A percentile compares a stretch with the other conserved stretches of the same genome.
Conservation (phyloP, 2,888 invertebrate genomes). For the Andrena hattorfiana region DNA sequence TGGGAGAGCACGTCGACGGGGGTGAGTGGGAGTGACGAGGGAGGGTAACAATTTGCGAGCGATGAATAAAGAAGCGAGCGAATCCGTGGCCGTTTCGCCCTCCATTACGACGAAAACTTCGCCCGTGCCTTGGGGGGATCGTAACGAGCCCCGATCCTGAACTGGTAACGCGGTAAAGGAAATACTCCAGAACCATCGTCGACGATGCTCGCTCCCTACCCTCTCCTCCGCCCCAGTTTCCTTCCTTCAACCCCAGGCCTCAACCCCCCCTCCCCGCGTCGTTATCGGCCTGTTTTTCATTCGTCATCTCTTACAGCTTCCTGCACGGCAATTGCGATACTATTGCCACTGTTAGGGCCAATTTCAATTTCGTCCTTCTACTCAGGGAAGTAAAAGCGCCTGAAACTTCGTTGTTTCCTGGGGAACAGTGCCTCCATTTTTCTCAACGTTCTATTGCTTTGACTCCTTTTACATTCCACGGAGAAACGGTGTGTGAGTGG, state of each 20-base stretch:
- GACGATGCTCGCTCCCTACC: conserved; percentile 30
- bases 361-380: too few species aligned
- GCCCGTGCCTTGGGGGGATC: conserved; percentile 43
- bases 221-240: conserved; percentile 1
- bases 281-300: conserved; percentile 39
- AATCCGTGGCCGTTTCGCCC: conserved; percentile 54
- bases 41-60: conserved; percentile 72
- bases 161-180: conserved; percentile 64
- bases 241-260: conserved; percentile 6
- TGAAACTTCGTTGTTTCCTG: too few species aligned
- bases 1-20: neutral
- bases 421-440: too few species aligned
- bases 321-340: neutral
- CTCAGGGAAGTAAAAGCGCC: too few species aligned
- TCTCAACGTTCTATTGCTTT: too few species aligned
- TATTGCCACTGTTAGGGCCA: neutral
- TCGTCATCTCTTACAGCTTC: conserved; percentile 26
- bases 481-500: too few species aligned
- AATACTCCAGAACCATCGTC: conserved; percentile 51
- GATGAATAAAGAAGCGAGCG: conserved; percentile 75
- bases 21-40: neutral
- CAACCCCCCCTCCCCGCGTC: conserved; percentile 21
- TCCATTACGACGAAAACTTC: conserved; percentile 63
- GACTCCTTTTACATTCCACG: too few species aligned
- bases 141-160: conserved; percentile 67